Evolutionary conservation across 2,797 vertebrate species (phyloP).

Genomic region (Brachymystax lenok): DNA sequence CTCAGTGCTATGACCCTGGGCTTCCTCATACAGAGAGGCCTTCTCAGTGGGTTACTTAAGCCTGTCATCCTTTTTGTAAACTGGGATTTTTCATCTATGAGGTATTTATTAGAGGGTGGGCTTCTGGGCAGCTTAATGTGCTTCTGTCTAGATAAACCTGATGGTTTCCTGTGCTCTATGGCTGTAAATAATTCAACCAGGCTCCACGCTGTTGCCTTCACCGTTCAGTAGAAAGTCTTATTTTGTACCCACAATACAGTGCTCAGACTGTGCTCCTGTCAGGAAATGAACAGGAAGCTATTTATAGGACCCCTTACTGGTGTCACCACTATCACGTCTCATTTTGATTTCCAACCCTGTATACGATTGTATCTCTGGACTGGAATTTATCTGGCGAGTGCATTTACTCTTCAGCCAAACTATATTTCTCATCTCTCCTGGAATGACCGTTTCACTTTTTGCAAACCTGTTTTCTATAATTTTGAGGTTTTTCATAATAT

Average conservation of each 20-base stretch:
- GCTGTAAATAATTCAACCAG: not conserved
- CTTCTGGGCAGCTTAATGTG: not conserved
- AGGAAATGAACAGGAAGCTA: not conserved
- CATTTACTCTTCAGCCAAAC: not conserved
- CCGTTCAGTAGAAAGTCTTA: not conserved
- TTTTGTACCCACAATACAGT: not conserved
- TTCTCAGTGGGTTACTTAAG: not conserved
- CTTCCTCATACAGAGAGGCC: not conserved
- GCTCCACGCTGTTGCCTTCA: not conserved
- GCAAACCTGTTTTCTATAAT: conserved; percentile 5
- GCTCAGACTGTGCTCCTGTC: not conserved
- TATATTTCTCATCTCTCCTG: too few species aligned
- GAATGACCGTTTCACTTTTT: not conserved
- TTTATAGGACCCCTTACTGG: not conserved
- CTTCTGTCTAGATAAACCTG: not conserved
- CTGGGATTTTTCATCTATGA: conserved; percentile 16
- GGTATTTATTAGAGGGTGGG: conserved; percentile 7
- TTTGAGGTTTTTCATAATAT: not conserved
- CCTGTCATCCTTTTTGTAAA: not conserved
- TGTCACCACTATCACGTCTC: not conserved
- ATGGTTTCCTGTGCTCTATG: not conserved
- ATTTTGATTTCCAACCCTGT: not conserved
- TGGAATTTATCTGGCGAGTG: not conserved
- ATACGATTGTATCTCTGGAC: not conserved
- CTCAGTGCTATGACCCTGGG: not conserved